Conservation (phyloP, 2,888 invertebrate genomes). For the Alviniconcha strummeri region DNA sequence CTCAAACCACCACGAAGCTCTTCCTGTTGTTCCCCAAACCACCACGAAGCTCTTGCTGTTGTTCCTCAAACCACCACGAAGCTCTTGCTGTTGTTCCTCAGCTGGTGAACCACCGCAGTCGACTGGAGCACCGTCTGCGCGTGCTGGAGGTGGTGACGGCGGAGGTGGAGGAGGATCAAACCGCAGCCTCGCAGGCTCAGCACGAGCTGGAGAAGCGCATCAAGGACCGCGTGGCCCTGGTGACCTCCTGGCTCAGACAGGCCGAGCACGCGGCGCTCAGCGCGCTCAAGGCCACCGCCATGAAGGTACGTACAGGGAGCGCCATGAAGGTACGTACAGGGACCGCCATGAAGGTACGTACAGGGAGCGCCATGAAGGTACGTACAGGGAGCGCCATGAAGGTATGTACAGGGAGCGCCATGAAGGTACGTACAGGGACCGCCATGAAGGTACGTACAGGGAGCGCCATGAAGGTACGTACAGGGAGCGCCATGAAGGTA, state of each 20-base stretch:
- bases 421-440: no score
- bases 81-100: background rate
- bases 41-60: background rate
- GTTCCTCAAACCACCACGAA: background rate
- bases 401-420: no score
- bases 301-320: background rate
- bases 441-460: no score
- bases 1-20: no score
- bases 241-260: background rate
- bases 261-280: background rate
- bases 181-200: background rate
- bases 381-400: no score
- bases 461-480: no score
- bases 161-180: constrained; percentile 16
- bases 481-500: no score
- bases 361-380: no score
- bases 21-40: no score
- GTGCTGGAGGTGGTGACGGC: background rate
- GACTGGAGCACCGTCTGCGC: constrained; percentile 13
- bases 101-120: background rate
- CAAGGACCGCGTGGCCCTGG: background rate
- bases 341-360: no score
- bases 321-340: no score
- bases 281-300: background rate
- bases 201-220: background rate